Conservation (phyloP, 1,140 invertebrate genomes). For the Rhyzopertha dominica region DNA sequence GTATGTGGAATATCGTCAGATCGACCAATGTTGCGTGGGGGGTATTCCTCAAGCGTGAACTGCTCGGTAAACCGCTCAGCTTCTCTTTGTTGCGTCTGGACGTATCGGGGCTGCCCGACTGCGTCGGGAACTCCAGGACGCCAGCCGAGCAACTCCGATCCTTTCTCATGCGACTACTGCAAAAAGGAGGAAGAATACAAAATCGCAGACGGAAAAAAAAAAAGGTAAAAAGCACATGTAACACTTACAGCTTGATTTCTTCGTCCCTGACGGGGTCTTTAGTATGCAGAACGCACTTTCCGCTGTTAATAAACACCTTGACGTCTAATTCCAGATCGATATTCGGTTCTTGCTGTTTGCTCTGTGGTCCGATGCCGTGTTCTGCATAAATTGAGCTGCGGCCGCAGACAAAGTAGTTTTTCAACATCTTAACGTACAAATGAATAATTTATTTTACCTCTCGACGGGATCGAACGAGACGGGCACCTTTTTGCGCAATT, state of each 20-base stretch:
- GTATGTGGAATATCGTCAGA: constrained; percentile 90
- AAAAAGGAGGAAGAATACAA: no score
- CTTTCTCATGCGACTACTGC: constrained; percentile 56
- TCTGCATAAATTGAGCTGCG: constrained; percentile 14
- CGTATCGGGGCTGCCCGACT: constrained; percentile 48
- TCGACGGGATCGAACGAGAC: constrained; percentile 38
- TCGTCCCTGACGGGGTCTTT: constrained; percentile 75
- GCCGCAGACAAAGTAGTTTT: no score
- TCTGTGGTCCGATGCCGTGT: no score
- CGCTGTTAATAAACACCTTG: constrained; percentile 93
- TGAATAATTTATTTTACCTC: constrained; percentile 32
- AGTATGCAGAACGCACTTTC: constrained; percentile 94
- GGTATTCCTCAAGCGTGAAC: constrained; percentile 48
- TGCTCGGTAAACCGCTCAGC: constrained; percentile 47
- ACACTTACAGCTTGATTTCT: constrained; percentile 54
- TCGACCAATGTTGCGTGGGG: constrained; percentile 60
- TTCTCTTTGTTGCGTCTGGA: constrained; percentile 49
- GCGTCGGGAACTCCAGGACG: constrained; percentile 58
- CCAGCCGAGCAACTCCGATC: constrained; percentile 67
- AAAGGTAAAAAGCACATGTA: constrained; percentile 3
- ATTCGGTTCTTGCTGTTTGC: constrained; percentile 83
- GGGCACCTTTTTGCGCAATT: constrained; percentile 55
- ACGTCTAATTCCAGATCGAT: constrained; percentile 96
- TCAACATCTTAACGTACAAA: no score
- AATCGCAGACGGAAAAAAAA: no score